Evolutionary conservation across 2,797 vertebrate genomes (phyloP), one percentile per base, ranked within the genome.

Genomic region (Cyprinella venusta): DNA sequence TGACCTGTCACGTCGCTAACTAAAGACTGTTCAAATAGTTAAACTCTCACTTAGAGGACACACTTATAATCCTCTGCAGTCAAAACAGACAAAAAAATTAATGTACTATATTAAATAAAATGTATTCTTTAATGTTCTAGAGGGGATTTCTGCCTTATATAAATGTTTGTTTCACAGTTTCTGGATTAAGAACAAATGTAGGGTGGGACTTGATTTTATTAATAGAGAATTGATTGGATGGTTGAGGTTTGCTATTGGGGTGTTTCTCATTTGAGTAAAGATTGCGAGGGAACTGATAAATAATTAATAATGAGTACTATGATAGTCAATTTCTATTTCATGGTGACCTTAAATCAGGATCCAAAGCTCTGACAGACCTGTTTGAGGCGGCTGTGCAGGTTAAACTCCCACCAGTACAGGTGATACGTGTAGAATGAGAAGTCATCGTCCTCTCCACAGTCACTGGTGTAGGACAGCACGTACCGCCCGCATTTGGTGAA

Each of bases 391-490:
- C 96, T 97, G 94, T 98, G 96, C n/a, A 98, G 93, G 86, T 98
- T 97, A 92, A 98, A 98, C 88, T 98, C 96, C 97, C 97, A 99
- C 97, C 97, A 99, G 86, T 98, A 97, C 3, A 99, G 95, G 88
- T 97, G 95, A 87, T 98, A 99, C n/a, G 95, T 96, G 87, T 97
- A 98, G 90, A 97, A 97, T 80, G 96, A 96, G 85, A 96, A 96
- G 76, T 98, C 96, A 18, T 98, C 96, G 0, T 97, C 97, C 0
- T 97, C 96, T 4, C 96, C 95, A 6, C 95, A 96, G 92, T 96
- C 96, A 75, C 96, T 97, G 79, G 97, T 98, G 91, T 99, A 99
- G 70, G 97, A 99, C 48, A 99, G 92, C 19, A 99, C 96, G 0
- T 97, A 98, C 77, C 97, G 95, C 33, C 97, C 97, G 0, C 97